Evolutionary conservation across 2,888 invertebrate genomes (phyloP).

Genomic region (Oegoconia quadripuncta): DNA sequence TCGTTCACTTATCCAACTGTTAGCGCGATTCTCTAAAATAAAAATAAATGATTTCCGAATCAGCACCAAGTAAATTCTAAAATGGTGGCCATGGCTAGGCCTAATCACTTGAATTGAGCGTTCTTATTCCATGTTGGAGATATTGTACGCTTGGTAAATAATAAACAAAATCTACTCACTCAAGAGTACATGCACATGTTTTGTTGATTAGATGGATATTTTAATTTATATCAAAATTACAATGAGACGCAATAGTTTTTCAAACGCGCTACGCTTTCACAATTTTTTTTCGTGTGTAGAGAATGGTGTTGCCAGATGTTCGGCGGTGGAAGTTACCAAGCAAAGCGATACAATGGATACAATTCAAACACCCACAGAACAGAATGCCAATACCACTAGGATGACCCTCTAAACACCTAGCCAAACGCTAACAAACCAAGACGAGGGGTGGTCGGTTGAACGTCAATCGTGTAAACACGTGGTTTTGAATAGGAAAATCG

Average conservation of each 20-base stretch:
- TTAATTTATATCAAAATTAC: slow-evolving; percentile 42
- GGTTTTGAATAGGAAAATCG: too few relatives aligned
- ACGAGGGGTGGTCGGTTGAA: too few relatives aligned
- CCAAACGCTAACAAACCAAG: too few relatives aligned
- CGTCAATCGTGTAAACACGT: too few relatives aligned
- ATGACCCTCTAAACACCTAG: too few relatives aligned
- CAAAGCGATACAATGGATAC: too few relatives aligned
- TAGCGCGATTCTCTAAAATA: slow-evolving; percentile 23
- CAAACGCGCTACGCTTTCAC: slow-evolving; percentile 68
- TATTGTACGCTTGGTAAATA: slow-evolving; percentile 27
- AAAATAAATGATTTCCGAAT: slow-evolving; percentile 52
- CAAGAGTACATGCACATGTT: slow-evolving; percentile 75
- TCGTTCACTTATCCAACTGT: slow-evolving; percentile 19
- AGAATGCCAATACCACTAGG: too few relatives aligned
- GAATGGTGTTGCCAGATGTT: too few relatives aligned
- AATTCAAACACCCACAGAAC: too few relatives aligned
- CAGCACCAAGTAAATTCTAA: slow-evolving; percentile 65
- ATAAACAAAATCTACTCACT: slow-evolving; percentile 59
- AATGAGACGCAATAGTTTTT: slow-evolving; percentile 64
- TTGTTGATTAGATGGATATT: slow-evolving; percentile 40
- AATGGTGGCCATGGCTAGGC: slow-evolving; percentile 75
- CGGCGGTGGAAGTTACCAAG: too few relatives aligned
- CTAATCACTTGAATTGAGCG: slow-evolving; percentile 59
- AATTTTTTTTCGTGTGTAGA: slow-evolving; percentile 47
- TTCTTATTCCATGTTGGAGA: slow-evolving; percentile 42